Conservation (phyloP, 2,888 invertebrate genomes). For the Andrena flavipes region DNA sequence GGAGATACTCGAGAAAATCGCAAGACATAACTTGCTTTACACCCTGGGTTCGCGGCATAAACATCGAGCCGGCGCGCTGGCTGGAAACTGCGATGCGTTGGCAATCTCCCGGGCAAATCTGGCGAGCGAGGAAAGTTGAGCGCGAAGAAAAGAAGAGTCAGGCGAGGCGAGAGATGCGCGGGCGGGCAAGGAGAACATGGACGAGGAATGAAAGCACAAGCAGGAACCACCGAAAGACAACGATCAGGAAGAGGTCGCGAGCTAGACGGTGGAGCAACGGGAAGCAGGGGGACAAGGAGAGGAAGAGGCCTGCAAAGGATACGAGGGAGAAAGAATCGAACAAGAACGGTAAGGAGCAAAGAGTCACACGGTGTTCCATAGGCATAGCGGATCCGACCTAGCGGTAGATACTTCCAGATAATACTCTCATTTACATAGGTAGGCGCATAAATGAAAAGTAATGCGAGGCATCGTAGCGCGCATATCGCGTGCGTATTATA, state of each 20-base stretch:
- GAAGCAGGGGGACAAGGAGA: constrained; percentile 35
- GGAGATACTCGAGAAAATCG: constrained; percentile 67
- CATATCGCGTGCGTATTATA: constrained; percentile 36
- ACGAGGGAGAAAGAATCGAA: constrained; percentile 54
- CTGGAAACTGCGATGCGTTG: constrained; percentile 21
- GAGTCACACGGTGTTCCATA: constrained; percentile 78
- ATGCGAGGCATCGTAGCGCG: constrained; percentile 54
- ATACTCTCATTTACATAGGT: constrained; percentile 79
- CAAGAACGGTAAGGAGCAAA: constrained; percentile 70
- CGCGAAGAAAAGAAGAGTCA: constrained; percentile 31
- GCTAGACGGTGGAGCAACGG: constrained; percentile 27
- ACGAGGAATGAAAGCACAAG: constrained; percentile 6
- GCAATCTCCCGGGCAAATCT: constrained; percentile 31
- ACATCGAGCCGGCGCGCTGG: background rate
- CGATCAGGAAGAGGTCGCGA: constrained; percentile 35
- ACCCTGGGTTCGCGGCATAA: background rate
- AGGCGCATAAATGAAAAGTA: constrained; percentile 69
- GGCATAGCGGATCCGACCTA: constrained; percentile 76
- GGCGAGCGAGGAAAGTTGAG: constrained; percentile 23
- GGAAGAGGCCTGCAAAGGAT: constrained; percentile 2
- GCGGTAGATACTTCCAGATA: constrained; percentile 80
- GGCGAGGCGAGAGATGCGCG: background rate
- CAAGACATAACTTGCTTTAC: background rate
- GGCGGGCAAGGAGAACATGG: background rate
- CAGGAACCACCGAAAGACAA: constrained; percentile 58